Conservation (phyloP, 2,797 vertebrate genomes). For the Rhinoraja longicauda region DNA sequence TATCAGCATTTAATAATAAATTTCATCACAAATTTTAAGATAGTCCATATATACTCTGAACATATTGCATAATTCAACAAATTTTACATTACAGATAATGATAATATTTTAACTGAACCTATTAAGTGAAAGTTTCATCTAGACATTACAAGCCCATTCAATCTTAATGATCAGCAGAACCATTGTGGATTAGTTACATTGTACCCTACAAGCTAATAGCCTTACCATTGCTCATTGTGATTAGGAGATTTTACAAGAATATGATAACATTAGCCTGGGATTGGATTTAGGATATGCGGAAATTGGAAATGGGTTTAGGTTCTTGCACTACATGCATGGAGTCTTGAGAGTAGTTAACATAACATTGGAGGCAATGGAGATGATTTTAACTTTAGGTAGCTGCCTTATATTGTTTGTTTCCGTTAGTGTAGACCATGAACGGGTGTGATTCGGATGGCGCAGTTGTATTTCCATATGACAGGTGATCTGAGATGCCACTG, state of each 20-base stretch:
- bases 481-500: background rate
- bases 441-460: background rate
- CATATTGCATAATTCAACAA: conserved; percentile 22
- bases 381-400: background rate
- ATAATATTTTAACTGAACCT: conserved; percentile 8
- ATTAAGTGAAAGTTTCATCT: conserved; percentile 8
- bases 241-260: background rate
- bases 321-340: background rate
- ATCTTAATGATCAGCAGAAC: background rate
- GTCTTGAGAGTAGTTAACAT: background rate
- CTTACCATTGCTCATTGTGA: background rate
- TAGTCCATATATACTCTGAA: background rate
- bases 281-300: background rate
- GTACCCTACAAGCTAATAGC: background rate
- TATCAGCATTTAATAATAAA: conserved; percentile 19
- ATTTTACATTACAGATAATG: background rate
- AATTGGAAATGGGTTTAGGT: background rate
- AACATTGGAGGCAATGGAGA: background rate
- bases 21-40: conserved; percentile 8
- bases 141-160: background rate
- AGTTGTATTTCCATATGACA: background rate
- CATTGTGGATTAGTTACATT: background rate
- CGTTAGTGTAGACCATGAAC: background rate
- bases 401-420: background rate
- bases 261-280: background rate